A percentile compares a stretch with the other conserved stretches of the same genome.
Conservation (phyloP, 1,140 invertebrate species). For the Ceratina japonica region DNA sequence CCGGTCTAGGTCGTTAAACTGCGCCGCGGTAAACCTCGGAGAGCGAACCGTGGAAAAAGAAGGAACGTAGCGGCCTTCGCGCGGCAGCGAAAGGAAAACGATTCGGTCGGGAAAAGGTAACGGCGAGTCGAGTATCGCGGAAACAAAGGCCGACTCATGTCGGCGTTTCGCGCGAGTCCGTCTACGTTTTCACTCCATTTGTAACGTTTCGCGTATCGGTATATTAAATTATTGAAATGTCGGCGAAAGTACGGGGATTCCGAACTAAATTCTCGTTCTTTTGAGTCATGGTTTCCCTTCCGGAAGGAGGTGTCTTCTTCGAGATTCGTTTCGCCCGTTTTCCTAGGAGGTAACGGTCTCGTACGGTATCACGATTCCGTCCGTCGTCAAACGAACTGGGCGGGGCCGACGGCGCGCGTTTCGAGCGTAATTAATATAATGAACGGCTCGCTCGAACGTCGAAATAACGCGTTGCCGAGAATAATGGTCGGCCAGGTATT, state of each 20-base stretch:
- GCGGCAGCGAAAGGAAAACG: constrained; percentile 19
- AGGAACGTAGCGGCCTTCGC: constrained; percentile 9
- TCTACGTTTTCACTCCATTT: no score
- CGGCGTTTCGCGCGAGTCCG: no score
- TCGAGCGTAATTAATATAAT: constrained; percentile 67
- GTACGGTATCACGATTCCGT: constrained; percentile 45
- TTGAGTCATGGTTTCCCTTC: no score
- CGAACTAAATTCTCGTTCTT: no score
- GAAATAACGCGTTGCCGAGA: constrained; percentile 66
- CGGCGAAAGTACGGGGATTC: not conserved
- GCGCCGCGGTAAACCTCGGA: not conserved
- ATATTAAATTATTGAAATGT: no score
- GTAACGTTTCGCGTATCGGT: no score
- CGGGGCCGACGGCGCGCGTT: constrained; percentile 59
- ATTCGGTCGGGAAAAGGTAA: not conserved
- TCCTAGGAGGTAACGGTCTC: not conserved
- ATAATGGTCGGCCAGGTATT: constrained; percentile 55
- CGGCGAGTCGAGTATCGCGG: not conserved
- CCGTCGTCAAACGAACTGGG: constrained; percentile 56
- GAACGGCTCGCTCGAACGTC: constrained; percentile 61
- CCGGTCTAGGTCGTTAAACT: constrained; percentile 15
- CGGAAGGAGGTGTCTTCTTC: not conserved
- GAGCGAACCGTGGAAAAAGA: not conserved
- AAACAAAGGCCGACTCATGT: no score
- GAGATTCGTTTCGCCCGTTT: not conserved